phyloP scores from a whole-genome alignment of 2,113 vertebrate species.

The Crotalus helleri region DNA sequence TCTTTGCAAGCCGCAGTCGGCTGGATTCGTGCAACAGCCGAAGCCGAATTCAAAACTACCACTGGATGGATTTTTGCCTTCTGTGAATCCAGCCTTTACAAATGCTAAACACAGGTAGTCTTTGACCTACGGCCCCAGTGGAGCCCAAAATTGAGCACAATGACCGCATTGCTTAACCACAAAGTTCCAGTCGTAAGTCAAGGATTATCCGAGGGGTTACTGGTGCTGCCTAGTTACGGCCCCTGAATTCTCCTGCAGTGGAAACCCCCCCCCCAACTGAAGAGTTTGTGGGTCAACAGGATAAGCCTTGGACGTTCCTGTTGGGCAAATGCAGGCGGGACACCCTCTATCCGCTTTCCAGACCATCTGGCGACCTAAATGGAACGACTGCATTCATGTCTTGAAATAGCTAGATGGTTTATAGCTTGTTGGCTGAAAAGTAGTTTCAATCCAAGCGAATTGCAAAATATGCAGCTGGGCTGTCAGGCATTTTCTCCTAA shows the following conservation, averaged over 20 bases:
- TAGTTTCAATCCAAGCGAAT: slow-evolving; percentile 10
- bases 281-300: not conserved
- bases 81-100: not conserved
- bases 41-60: not conserved
- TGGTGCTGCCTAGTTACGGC: not conserved
- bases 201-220: too few species aligned
- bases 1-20: not conserved
- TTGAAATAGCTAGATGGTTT: not conserved
- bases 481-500: not conserved
- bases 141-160: too few species aligned
- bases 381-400: not conserved
- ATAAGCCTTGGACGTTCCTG: not conserved
- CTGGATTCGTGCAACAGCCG: not conserved
- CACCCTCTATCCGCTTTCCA: not conserved
- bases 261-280: not conserved
- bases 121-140: too few species aligned
- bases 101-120: not conserved
- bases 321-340: not conserved
- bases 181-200: too few species aligned
- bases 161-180: too few species aligned
- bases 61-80: not conserved
- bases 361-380: slow-evolving; percentile 7
- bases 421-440: not conserved
- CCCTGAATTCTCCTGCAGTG: not conserved
- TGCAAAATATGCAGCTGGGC: not conserved